Evolutionary conservation across 2,888 invertebrate genomes (phyloP).

Genomic region (Synanthedon andrenaeformis): DNA sequence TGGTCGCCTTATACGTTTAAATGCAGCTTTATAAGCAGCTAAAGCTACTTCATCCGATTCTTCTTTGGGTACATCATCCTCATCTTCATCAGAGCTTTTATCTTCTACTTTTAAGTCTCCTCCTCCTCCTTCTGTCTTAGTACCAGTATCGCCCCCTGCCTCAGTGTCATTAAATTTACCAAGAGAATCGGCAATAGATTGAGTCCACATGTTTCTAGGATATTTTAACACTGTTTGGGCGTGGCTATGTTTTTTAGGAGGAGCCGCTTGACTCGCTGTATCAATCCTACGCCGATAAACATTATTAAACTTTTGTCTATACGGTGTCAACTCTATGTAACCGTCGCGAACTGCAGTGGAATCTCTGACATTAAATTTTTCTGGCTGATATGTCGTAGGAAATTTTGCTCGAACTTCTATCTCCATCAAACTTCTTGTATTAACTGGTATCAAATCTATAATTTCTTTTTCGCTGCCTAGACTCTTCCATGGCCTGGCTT

Average conservation of each 20-base stretch:
- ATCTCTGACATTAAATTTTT: slow-evolving; percentile 64
- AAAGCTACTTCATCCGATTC: slow-evolving; percentile 39
- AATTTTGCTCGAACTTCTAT: slow-evolving; percentile 76
- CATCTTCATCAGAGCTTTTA: slow-evolving; percentile 29
- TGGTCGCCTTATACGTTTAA: slow-evolving; percentile 38
- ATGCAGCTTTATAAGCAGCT: slow-evolving; percentile 34
- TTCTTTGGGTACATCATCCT: slow-evolving; percentile 19
- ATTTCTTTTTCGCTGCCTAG: slow-evolving; percentile 77
- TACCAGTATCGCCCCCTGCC: slow-evolving; percentile 36
- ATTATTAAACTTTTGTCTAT: slow-evolving; percentile 68
- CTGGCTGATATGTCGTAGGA: slow-evolving; percentile 56
- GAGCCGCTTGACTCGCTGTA: slow-evolving; percentile 69
- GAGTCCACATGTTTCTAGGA: slow-evolving; percentile 77
- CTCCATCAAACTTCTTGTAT: slow-evolving; percentile 72
- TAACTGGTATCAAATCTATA: slow-evolving; percentile 58
- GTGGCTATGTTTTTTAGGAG: slow-evolving; percentile 44
- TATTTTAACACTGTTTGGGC: slow-evolving; percentile 78
- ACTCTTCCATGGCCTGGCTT: slow-evolving; percentile 68
- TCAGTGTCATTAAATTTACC: slow-evolving; percentile 24
- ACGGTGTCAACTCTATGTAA: slow-evolving; percentile 74
- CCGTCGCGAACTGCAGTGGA: slow-evolving; percentile 75
- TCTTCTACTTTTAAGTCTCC: slow-evolving; percentile 9
- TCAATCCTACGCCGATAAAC: slow-evolving; percentile 70
- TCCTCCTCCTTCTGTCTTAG: slow-evolving; percentile 8
- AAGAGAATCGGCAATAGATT: slow-evolving; percentile 63